Conservation (phyloP, 2,797 vertebrate species). For the Ciconia nigra region DNA sequence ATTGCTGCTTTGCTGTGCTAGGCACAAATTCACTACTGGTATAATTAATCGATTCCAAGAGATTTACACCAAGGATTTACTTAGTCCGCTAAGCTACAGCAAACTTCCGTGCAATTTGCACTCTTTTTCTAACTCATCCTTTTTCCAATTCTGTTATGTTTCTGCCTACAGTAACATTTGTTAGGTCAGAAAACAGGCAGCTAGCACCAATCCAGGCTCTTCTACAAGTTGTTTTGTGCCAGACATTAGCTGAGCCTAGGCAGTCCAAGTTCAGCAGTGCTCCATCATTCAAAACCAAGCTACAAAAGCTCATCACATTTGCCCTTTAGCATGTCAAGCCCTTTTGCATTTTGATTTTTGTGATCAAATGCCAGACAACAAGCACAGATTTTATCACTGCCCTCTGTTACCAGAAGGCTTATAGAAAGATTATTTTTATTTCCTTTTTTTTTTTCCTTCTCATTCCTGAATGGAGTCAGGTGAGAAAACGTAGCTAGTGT, state of each 20-base stretch:
- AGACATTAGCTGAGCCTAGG: not conserved
- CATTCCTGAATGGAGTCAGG: not conserved
- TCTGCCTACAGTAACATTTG: not conserved
- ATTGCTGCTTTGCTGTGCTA: constrained; percentile 42
- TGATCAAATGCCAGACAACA: constrained; percentile 16
- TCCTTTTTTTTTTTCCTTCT: not conserved
- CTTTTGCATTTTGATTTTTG: constrained; percentile 37
- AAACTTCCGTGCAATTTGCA: not conserved
- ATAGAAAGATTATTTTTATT: not conserved
- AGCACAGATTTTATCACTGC: constrained; percentile 20
- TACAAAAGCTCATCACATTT: not conserved
- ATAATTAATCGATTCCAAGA: constrained; percentile 9
- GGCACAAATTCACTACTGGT: constrained; percentile 43
- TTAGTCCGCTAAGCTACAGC: not conserved
- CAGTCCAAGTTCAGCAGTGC: not conserved
- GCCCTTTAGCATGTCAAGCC: constrained; percentile 16
- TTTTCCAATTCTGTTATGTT: not conserved
- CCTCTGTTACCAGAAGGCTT: constrained; percentile 8
- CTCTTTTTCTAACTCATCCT: not conserved
- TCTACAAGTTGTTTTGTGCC: not conserved
- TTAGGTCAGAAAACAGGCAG: not conserved
- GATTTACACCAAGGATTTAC: constrained; percentile 13
- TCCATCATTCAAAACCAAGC: not conserved
- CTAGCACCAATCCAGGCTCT: not conserved
- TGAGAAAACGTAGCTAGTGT: not conserved